Conservation (phyloP, 2,797 vertebrate species). For the Sciurus carolinensis region DNA sequence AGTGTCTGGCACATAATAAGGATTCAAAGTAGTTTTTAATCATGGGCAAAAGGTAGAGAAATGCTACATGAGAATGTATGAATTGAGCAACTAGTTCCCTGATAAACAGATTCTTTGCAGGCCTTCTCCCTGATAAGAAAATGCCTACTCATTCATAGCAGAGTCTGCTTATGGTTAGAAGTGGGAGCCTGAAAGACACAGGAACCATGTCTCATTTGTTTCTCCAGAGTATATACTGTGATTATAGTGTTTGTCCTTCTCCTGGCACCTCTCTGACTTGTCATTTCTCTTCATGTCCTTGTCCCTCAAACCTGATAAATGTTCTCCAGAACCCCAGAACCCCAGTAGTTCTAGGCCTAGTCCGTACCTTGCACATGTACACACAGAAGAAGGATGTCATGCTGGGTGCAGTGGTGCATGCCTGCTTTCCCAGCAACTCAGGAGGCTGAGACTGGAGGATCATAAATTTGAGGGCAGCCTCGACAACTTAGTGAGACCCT, state of each 20-base stretch:
- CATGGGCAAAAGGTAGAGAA: neutral
- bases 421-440: no score
- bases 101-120: conserved; percentile 38
- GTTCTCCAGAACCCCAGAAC: neutral
- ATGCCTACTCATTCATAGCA: neutral
- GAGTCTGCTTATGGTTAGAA: neutral
- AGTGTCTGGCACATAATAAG: neutral
- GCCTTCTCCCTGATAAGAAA: conserved; percentile 66
- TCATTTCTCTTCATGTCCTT: neutral
- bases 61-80: neutral
- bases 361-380: neutral
- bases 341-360: neutral
- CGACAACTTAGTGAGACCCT: no score
- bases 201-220: conserved; percentile 5
- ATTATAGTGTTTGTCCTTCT: neutral
- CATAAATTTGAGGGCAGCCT: no score
- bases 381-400: neutral
- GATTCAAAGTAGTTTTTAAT: neutral
- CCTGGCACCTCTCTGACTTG: neutral
- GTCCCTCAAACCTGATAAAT: neutral
- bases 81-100: conserved; percentile 48
- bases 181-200: neutral
- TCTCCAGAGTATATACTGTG: neutral
- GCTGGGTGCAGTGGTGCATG: no score
- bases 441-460: no score